Evolutionary conservation across 1,140 invertebrate species (phyloP), one percentile per base, ranked within the genome.

Genomic region (Macrostomum lignano): DNA sequence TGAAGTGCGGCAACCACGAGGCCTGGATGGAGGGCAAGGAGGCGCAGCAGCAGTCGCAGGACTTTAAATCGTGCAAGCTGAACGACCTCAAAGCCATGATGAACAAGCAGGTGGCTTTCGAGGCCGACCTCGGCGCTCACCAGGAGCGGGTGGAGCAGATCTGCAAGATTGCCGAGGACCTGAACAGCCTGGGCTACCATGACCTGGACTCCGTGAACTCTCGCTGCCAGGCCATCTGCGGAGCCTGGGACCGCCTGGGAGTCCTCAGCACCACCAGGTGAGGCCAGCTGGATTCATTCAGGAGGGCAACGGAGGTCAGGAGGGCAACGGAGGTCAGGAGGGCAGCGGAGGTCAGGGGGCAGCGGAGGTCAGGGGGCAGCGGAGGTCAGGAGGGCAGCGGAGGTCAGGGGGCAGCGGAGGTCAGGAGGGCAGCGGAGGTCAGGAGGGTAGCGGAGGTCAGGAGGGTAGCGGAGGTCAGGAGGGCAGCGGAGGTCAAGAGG

Each of bases 101-200:
- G 61, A 94, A 93, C 67, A 94, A 94, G 59, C 88, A 98, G 63
- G 86, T 94, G 59, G 88, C 88, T 17, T 98, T 96, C 60, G 88
- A 98, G 61, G 82, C 75, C 38, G 88, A 96, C 59, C 65, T 96
- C 44, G 84, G 84, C 40, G 86, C 84, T 25, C 65, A 64, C 60
- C 82, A 93, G 58, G 84, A 94, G 63, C 70, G 86, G 41, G 86
- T 96, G 25, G 86, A 96, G 61, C 86, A 94, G 58, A 94, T 96
- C 54, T 84, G 84, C 37, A 84, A 84, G 40, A 96, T 96, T 58
- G 86, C 86, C 46, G 81, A 91, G 63, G 86, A 96, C 60, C 67
- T 96, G 31, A 82, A 76, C 56, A 73, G 78, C 36, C 63, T 96
- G 48, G 77, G 84, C 51, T 96, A 96, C 58, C 84, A 93, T 59